Conservation (phyloP, 2,113 vertebrate species). For the Philantomba maxwellii region DNA sequence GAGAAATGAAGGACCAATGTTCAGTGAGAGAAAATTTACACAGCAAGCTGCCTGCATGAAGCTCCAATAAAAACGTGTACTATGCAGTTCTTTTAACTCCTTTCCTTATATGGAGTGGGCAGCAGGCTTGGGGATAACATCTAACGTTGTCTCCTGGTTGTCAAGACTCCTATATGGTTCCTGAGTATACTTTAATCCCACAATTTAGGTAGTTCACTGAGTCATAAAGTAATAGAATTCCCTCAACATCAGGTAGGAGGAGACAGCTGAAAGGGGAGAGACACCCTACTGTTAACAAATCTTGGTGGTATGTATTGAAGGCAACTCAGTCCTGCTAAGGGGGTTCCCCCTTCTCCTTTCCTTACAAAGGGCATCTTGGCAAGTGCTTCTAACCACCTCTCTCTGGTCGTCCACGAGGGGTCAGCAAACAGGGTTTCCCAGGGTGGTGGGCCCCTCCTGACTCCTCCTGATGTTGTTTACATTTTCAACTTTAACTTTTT, state of each 20-base stretch:
- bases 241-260: background rate
- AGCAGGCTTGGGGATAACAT: background rate
- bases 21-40: background rate
- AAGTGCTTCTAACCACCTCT: background rate
- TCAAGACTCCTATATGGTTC: background rate
- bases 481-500: background rate
- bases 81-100: background rate
- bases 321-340: background rate
- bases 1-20: background rate
- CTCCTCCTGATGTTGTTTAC: background rate
- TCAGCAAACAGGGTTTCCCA: background rate
- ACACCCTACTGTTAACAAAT: background rate
- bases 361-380: background rate
- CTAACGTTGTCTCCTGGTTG: background rate
- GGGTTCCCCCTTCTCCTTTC: background rate
- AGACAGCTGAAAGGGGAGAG: background rate
- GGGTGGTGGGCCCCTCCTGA: background rate
- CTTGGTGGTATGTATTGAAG: background rate
- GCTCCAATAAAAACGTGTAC: background rate
- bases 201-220: background rate
- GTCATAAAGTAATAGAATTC: background rate
- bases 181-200: background rate
- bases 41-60: background rate
- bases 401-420: background rate
- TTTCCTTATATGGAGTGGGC: background rate